Conservation (phyloP, 2,888 invertebrate genomes). For the Melanargia galathea region DNA sequence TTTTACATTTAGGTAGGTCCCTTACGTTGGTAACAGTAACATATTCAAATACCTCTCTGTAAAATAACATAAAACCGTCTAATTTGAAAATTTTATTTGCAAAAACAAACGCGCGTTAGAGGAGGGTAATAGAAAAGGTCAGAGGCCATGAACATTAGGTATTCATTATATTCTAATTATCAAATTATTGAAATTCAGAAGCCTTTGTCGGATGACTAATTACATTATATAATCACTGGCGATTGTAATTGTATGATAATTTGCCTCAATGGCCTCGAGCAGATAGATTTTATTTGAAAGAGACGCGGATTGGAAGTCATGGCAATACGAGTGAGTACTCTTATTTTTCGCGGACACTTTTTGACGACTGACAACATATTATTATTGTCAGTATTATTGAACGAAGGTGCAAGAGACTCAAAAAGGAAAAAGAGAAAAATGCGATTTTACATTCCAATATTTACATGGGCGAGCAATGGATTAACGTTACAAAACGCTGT, state of each 20-base stretch:
- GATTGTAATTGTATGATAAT: neutral
- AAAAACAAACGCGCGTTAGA: neutral
- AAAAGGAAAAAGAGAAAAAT: neutral
- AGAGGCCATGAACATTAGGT: neutral
- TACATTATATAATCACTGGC: neutral
- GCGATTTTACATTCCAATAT: neutral
- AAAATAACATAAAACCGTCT: neutral
- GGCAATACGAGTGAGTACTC: neutral
- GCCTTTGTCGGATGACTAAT: neutral
- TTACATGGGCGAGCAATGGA: neutral
- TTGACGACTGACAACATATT: too few relatives aligned
- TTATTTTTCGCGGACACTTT: too few relatives aligned
- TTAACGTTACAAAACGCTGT: neutral
- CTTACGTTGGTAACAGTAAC: too few relatives aligned
- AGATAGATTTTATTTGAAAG: neutral
- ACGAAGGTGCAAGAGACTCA: too few relatives aligned
- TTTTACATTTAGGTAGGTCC: neutral
- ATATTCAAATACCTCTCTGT: neutral
- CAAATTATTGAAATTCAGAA: constrained; percentile 13
- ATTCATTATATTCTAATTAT: constrained; percentile 1
- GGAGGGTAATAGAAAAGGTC: neutral
- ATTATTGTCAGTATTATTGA: too few relatives aligned
- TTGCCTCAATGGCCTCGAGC: too few relatives aligned
- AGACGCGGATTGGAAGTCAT: neutral
- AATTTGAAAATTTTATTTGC: neutral